A percentile compares a stretch with the other conserved stretches of the same genome.
Evolutionary conservation across 2,113 vertebrate species (phyloP).

Genomic region (Caranx melampygus): DNA sequence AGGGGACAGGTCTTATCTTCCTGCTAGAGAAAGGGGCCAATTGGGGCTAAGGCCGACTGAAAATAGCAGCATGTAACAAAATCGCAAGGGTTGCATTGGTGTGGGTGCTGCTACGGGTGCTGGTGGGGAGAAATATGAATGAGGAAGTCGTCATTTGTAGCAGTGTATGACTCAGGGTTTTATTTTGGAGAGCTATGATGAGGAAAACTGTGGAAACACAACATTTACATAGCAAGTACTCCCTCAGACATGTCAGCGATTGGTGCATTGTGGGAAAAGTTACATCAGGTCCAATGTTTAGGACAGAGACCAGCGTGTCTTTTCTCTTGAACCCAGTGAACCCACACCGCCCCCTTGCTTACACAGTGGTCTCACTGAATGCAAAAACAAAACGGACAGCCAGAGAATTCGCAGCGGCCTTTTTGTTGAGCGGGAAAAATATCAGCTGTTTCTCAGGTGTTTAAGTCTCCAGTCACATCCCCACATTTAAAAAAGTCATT

Average conservation of each 20-base stretch:
- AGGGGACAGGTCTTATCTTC: conserved; percentile 63
- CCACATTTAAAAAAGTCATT: no score
- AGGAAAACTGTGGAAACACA: background rate
- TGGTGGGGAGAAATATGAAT: conserved; percentile 24
- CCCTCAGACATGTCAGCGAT: background rate
- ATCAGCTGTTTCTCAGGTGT: no score
- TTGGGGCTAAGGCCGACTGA: conserved; percentile 54
- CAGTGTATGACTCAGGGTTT: background rate
- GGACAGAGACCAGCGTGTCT: no score
- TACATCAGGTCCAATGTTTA: no score
- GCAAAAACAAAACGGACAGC: no score
- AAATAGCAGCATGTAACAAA: conserved; percentile 57
- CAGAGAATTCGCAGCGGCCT: background rate
- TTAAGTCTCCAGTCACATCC: no score
- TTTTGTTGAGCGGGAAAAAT: background rate
- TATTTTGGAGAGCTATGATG: background rate
- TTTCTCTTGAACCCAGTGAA: background rate
- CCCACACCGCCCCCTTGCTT: background rate
- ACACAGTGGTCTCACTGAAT: background rate
- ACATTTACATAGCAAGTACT: background rate
- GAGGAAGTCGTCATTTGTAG: background rate
- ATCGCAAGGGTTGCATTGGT: background rate
- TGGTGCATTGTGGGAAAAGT: background rate
- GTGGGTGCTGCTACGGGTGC: background rate
- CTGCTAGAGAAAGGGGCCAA: conserved; percentile 61